Base-by-base conservation (phyloP, 2,797 vertebrate species). In the Yasuhikotakia modesta region DNA sequence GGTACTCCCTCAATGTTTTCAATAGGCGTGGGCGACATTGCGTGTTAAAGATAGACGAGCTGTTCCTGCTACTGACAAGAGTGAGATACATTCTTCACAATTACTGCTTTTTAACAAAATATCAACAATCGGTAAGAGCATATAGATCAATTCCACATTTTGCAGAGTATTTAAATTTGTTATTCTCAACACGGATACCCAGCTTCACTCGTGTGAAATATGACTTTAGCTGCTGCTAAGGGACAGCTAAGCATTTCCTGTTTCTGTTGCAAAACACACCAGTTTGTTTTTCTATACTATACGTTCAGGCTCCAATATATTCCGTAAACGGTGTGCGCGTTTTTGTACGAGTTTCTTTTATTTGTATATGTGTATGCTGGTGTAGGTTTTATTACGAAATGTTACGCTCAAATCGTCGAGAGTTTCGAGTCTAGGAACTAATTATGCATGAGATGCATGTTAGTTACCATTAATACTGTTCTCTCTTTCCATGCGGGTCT, bases 231-330 rank as follows among this genome's bases (percentile, higher is more conserved):
- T 14, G 48, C 17, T 12, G 60, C 60, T 55, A 55, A 5, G 46
- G 11, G 39, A 17, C 16, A 22, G 69, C 32, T 8, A 11, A 32
- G 69, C 48, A 57, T 65, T 78, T 78, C 76, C 76, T 78, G 76
- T 46, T 27, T 78, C 32, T 30, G 11, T 64, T 16, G 32, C 21
- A 1, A 55, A 45, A 64, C 2, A 12, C 39, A 35, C 32, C 0
- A 19, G 57, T 6, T 48, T 30, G 55, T 6, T 58, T 8, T 30
- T 58, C 2, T 57, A n/a, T 21, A n/a, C n/a, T n/a, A 22, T 39
- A 30, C 48, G 60, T 8, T 63, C 5, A 22, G 35, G 1, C 5
- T 45, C 16, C 3, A 55, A 55, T 22, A 55, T 22, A 55, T 12
- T 11, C 10, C 19, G 2, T 27, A n/a, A n/a, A n/a, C n/a, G n/a